Evolutionary conservation across 2,888 invertebrate species (phyloP).

Genomic region (Cheilosia vernalis): DNA sequence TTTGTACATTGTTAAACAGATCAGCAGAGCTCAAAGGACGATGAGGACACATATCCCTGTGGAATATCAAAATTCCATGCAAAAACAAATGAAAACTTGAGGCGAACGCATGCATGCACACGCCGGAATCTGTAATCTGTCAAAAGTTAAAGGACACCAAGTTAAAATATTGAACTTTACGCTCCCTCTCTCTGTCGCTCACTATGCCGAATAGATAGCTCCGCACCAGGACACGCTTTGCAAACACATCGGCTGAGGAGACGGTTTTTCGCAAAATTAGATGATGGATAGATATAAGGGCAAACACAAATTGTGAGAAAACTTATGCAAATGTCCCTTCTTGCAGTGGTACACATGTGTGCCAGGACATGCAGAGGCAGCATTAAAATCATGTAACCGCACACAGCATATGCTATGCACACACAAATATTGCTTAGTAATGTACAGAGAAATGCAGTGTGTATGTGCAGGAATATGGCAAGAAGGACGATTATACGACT

Average conservation of each 20-base stretch:
- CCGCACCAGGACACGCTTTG: background rate
- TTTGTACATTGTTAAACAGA: slow-evolving; percentile 56
- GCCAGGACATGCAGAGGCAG: slow-evolving; percentile 51
- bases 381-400: slow-evolving; percentile 70
- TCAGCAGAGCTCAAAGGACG: slow-evolving; percentile 29
- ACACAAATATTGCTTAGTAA: slow-evolving; percentile 71
- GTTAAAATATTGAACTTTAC: slow-evolving; percentile 74
- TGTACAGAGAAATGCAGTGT: slow-evolving; percentile 43
- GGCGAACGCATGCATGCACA: slow-evolving; percentile 12
- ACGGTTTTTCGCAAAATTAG: slow-evolving; percentile 66
- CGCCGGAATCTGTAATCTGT: slow-evolving; percentile 61
- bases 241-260: background rate
- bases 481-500: slow-evolving; percentile 33
- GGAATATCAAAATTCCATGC: slow-evolving; percentile 32
- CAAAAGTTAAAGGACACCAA: slow-evolving; percentile 71
- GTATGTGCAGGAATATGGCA: background rate
- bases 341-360: slow-evolving; percentile 63
- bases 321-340: slow-evolving; percentile 73
- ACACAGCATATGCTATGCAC: slow-evolving; percentile 61
- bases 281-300: slow-evolving; percentile 73
- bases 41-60: slow-evolving; percentile 32
- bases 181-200: background rate
- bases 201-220: background rate
- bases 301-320: slow-evolving; percentile 74
- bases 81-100: slow-evolving; percentile 50